Conservation (phyloP, 92 coral and sea anemone genomes). For the Isaurus tuberculatus region DNA sequence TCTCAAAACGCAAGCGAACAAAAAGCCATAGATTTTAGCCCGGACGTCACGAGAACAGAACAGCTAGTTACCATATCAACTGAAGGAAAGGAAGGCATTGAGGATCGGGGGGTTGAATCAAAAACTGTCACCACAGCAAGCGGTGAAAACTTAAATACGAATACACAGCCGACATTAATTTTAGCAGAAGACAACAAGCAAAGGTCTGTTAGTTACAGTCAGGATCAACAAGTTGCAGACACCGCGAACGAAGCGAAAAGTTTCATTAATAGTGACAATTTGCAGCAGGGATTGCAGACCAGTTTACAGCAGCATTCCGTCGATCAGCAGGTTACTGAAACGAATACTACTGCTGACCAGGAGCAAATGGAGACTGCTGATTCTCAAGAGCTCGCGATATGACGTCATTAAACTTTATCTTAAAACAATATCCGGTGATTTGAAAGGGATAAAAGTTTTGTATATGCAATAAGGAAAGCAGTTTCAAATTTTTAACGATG, state of each 20-base stretch:
- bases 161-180: constrained; percentile 6
- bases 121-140: not conserved
- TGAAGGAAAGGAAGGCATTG: not conserved
- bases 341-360: not conserved
- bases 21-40: not conserved
- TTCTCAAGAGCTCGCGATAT: not conserved
- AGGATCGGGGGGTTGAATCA: not conserved
- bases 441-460: not conserved
- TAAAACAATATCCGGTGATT: not conserved
- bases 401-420: not conserved
- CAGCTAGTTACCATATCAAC: constrained; percentile 29
- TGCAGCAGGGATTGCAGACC: constrained; percentile 12
- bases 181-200: not conserved
- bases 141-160: not conserved
- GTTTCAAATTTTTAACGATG: not conserved
- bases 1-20: not conserved
- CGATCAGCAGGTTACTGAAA: constrained; percentile 10
- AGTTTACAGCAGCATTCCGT: constrained; percentile 5
- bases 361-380: not conserved
- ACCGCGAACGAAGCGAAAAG: not conserved
- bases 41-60: constrained; percentile 5
- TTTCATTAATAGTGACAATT: not conserved
- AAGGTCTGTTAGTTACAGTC: not conserved
- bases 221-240: not conserved
- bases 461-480: not conserved